Base-by-base conservation (phyloP, 2,888 invertebrate genomes). In the Nesidiocoris tenuis region DNA sequence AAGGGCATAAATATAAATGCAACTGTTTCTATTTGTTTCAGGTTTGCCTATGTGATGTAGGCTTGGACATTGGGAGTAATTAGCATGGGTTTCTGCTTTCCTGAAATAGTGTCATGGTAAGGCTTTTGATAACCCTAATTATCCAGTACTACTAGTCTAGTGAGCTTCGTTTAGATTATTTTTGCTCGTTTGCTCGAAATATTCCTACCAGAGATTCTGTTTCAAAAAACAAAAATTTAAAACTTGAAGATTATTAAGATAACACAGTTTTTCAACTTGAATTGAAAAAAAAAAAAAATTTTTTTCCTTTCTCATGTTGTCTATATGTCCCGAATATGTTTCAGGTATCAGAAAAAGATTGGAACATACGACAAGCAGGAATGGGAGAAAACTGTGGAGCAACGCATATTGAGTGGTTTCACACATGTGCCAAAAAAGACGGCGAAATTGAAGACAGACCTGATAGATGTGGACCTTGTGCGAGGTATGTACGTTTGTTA, bases 361-460 rank as follows among this genome's bases (percentile, higher is more conserved):
- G 96, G 96, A 82, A 93, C 94, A 23, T 96, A 97, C 86, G 97
- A 98, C 86, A 96, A 96, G 83, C 95, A 96, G 82, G 91, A 93
- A 89, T 98, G 97, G 97, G 98, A 98, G 84, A 94, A 93, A 81
- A 95, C 94, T 81, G 92, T 97, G 80, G 97, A 98, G 83, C 93
- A 94, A 83, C 90, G 93, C 82, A 94, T 96, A 81, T 87, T 95
- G 72, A 90, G 92, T 85, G 94, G 94, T 80, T 89, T 95, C 74
- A 90, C 90, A 77, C 92, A 94, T 83, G 88, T 92, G 75, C 90
- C 92, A 59, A 89, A 91, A 83, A 91, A 92, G 84, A 90, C 89
- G 77, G 89, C 91, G 19, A 91, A 90, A 82, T 87, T 94, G 12
- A 94, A 95, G 83, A 93, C 95, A 17, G 96, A 96, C 82, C 89